A percentile compares a stretch with the other conserved stretches of the same genome.
Evolutionary conservation across 2,113 vertebrate species (phyloP).

Genomic region (Montifringilla adamsi): DNA sequence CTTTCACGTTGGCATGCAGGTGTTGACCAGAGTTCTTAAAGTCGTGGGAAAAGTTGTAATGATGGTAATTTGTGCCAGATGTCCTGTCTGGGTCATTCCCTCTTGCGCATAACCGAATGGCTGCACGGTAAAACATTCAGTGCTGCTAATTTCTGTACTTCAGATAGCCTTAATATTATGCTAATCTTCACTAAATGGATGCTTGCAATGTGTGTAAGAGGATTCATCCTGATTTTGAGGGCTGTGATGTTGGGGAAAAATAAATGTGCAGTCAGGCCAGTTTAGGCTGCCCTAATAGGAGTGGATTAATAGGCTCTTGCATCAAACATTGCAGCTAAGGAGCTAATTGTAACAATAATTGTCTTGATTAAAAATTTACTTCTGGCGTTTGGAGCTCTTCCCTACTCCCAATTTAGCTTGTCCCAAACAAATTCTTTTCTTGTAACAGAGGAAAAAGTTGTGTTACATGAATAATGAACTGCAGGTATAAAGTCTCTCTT

Average conservation of each 20-base stretch:
- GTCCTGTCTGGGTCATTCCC: constrained; percentile 30
- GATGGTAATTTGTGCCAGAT: constrained; percentile 33
- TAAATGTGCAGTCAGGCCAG: neutral
- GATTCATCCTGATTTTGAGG: constrained; percentile 25
- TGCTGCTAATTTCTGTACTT: constrained; percentile 51
- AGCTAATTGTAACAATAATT: neutral
- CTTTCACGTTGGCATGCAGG: neutral
- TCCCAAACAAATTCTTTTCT: neutral
- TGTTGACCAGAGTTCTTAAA: constrained; percentile 41
- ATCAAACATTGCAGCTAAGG: neutral
- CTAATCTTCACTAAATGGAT: constrained; percentile 29
- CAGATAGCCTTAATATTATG: constrained; percentile 44
- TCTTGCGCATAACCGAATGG: neutral
- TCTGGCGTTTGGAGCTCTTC: neutral
- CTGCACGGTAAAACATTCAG: constrained; percentile 11
- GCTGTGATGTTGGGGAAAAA: neutral
- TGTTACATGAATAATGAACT: neutral
- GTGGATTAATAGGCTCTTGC: neutral
- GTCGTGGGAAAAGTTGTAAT: neutral
- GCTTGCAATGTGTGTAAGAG: constrained; percentile 30
- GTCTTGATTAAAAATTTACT: neutral
- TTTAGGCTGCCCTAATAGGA: neutral
- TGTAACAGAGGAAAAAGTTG: neutral
- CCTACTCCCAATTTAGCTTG: neutral
- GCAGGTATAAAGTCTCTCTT: neutral